phyloP scores from a whole-genome alignment of 1,140 invertebrate genomes.

The Laupala kohalensis region DNA sequence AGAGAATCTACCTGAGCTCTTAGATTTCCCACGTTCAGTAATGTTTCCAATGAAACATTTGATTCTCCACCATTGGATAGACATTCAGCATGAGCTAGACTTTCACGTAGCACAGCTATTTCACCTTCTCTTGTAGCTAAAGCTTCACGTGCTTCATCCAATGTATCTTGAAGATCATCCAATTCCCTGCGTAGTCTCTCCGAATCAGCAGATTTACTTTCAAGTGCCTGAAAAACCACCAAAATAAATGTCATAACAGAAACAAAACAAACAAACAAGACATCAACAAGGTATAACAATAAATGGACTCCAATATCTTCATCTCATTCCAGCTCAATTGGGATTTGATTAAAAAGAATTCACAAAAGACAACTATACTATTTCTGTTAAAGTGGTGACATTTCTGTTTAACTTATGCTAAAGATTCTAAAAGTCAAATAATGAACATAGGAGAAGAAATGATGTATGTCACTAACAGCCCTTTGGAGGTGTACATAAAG shows the following conservation, averaged over 20 bases:
- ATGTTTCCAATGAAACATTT: constrained; percentile 9
- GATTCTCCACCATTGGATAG: constrained; percentile 8
- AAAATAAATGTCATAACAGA: not conserved
- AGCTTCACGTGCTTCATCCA: constrained; percentile 8
- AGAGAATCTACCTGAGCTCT: constrained; percentile 16
- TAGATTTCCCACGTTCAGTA: constrained; percentile 17
- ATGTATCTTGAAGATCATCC: constrained; percentile 8
- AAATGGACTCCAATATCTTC: too few species aligned
- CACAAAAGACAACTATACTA: too few species aligned
- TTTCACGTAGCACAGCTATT: constrained; percentile 7
- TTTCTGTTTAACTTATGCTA: too few species aligned
- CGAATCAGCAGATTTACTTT: constrained; percentile 24
- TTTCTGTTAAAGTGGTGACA: too few species aligned
- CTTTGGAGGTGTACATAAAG: too few species aligned
- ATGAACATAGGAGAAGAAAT: too few species aligned
- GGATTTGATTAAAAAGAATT: too few species aligned
- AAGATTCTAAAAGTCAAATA: too few species aligned
- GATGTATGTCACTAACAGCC: too few species aligned
- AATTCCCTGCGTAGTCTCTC: not conserved
- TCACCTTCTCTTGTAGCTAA: constrained; percentile 14
- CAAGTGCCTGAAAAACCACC: constrained; percentile 12
- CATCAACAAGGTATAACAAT: too few species aligned
- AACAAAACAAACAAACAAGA: too few species aligned
- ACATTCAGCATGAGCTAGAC: not conserved
- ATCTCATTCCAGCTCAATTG: too few species aligned